phyloP scores from a whole-genome alignment of 2,888 invertebrate species.

The Andrena trimmerana region DNA sequence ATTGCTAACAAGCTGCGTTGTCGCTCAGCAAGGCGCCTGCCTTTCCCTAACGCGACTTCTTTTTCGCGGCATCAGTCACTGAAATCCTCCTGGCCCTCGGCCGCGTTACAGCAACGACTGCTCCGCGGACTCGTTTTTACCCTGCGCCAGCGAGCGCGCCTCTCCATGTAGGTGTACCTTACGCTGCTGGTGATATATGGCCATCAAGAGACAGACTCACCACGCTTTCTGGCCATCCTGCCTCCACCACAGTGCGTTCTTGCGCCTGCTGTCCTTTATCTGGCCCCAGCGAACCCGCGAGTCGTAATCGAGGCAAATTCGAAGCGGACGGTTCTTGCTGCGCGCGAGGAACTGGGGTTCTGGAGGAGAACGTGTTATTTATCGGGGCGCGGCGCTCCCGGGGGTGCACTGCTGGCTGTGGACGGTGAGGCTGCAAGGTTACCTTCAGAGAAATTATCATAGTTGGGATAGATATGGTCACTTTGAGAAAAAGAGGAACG shows the following conservation, averaged over 20 bases:
- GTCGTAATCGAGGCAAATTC: conserved; percentile 22
- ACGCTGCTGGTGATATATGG: conserved; percentile 62
- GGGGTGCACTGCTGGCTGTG: neutral
- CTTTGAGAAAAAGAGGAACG: no score
- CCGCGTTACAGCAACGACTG: conserved; percentile 46
- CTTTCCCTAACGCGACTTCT: conserved; percentile 53
- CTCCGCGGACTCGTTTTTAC: conserved; percentile 39
- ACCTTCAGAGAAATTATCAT: no score
- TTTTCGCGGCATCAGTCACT: conserved; percentile 64
- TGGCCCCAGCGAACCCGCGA: conserved; percentile 2
- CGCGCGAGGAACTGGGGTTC: neutral
- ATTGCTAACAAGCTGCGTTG: conserved; percentile 73
- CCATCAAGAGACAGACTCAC: conserved; percentile 50
- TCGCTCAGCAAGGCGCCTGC: conserved; percentile 74
- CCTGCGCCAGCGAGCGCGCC: conserved; percentile 3
- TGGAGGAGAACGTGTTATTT: neutral
- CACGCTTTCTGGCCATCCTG: conserved; percentile 60
- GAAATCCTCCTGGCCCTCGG: conserved; percentile 56
- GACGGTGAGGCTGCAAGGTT: neutral
- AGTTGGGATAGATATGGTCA: no score
- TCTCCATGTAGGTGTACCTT: conserved; percentile 31
- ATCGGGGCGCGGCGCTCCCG: neutral
- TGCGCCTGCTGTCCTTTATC: conserved; percentile 41
- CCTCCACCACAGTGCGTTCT: conserved; percentile 30
- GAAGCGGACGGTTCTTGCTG: conserved; percentile 1